Percentiles rank a stretch among this genome's conserved stretches.
phyloP scores from a whole-genome alignment of 2,113 vertebrate species.

The Probosciger aterrimus region DNA sequence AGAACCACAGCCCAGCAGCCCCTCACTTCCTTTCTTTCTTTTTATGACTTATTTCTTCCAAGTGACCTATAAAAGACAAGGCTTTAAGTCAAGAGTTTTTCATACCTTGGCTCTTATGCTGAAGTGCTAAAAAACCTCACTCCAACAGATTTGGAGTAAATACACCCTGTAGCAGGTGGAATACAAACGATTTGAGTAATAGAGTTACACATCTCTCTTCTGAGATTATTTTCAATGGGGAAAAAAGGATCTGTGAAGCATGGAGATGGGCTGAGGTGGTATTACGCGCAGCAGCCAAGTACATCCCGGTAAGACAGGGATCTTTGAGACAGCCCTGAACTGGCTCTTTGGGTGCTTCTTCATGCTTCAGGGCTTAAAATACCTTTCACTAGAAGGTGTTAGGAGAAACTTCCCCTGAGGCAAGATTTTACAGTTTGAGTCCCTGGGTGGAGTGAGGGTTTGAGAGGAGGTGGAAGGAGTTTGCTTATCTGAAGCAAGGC shows the following conservation, averaged over 20 bases:
- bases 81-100: not conserved
- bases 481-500: not conserved
- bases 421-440: not conserved
- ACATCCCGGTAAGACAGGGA: rapidly evolving
- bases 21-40: not conserved
- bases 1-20: not conserved
- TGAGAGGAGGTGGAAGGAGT: too few species aligned
- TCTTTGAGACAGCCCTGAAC: not conserved
- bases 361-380: not conserved
- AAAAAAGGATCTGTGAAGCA: rapidly evolving
- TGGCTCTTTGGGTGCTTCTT: not conserved
- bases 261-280: rapidly evolving
- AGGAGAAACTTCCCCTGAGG: not conserved
- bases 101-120: not conserved
- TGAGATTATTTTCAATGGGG: rapidly evolving
- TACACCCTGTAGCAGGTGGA: not conserved
- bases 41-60: not conserved
- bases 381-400: rapidly evolving
- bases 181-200: rapidly evolving
- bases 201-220: not conserved
- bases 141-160: not conserved
- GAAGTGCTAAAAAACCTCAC: not conserved
- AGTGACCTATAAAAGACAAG: not conserved
- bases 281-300: rapidly evolving
- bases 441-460: rapidly evolving